phyloP scores from a whole-genome alignment of 2,113 vertebrate species.

The Pitta sordida region DNA sequence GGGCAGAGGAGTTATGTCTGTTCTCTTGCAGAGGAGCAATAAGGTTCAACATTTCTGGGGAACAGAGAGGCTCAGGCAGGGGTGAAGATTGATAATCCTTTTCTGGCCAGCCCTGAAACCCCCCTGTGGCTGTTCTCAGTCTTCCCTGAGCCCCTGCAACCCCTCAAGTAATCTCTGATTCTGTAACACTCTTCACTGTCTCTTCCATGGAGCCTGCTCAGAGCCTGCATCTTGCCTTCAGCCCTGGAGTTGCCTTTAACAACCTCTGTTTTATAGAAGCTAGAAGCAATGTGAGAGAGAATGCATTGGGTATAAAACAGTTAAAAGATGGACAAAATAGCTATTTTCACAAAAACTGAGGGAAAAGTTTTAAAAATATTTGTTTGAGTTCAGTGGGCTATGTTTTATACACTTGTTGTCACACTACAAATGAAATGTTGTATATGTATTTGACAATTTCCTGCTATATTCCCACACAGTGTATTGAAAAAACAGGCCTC shows the following conservation, averaged over 20 bases:
- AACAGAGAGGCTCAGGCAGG: rapidly evolving
- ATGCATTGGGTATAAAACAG: background rate
- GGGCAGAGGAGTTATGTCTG: background rate
- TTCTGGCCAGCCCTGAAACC: background rate
- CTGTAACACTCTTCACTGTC: too few species aligned
- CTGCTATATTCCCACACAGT: background rate
- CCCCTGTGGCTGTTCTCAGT: rapidly evolving
- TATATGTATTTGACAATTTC: background rate
- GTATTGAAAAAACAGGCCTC: background rate
- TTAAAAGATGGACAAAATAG: background rate
- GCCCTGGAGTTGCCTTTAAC: background rate
- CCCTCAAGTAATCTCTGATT: background rate
- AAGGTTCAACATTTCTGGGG: background rate
- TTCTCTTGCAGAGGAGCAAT: background rate
- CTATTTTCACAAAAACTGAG: background rate
- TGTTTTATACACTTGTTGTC: background rate
- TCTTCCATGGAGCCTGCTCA: background rate
- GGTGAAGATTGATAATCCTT: background rate
- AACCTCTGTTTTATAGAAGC: background rate
- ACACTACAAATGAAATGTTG: background rate
- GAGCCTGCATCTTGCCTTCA: background rate
- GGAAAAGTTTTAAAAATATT: background rate
- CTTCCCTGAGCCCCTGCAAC: rapidly evolving
- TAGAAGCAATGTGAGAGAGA: background rate
- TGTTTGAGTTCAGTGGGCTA: background rate